Evolutionary conservation across 35 echinoderm and acorn worm species (phyloP), one percentile per base, ranked within the genome.

Genomic region (Chiridota heheva): DNA sequence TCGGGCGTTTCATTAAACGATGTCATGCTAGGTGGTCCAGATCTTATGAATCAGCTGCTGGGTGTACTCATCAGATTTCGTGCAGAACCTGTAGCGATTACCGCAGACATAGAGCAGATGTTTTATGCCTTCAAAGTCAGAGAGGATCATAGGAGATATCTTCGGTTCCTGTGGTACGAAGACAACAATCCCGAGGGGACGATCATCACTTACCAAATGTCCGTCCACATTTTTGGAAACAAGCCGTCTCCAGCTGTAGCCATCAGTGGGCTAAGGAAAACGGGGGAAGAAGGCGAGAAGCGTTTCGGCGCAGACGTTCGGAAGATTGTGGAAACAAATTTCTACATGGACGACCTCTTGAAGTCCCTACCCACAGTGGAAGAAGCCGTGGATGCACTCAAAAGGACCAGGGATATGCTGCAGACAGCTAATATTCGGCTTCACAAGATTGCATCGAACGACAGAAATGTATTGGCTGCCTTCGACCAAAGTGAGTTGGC

Each of bases 51-150:
- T 63, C 38, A 68, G 27, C 60, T 92, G 27, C 29, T 74, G 26
- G 90, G 84, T 3, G 77, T 92, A 5, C 69, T 92, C 0, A 87
- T 86, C 40, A 49, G 84, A 32, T 92, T 92, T 46, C 67, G 84
- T 32, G 32, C 65, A 47, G 90, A 92, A 78, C 70, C 56, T 15
- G 35, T 93, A 0, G 91, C 85, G 17, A 45, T 82, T 31, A 82
- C 61, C 36, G 79, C 60, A 47, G 79, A 69, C 51, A 68, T 82
- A 36, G 79, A 82, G 33, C 79, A 86, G 83, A 86, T 86, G 71
- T 86, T 86, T 24, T 77, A 84, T 72, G 81, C 81, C 40, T 86
- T 86, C 42, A 66, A 86, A 26, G 83, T 86, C 36, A 62, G 70
- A 66, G 83, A 86, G 44, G 83, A 86, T 20, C 83, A 86, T 40